Evolutionary conservation across 1,140 invertebrate genomes (phyloP), one percentile per base, ranked within the genome.

Genomic region (Manduca sexta): DNA sequence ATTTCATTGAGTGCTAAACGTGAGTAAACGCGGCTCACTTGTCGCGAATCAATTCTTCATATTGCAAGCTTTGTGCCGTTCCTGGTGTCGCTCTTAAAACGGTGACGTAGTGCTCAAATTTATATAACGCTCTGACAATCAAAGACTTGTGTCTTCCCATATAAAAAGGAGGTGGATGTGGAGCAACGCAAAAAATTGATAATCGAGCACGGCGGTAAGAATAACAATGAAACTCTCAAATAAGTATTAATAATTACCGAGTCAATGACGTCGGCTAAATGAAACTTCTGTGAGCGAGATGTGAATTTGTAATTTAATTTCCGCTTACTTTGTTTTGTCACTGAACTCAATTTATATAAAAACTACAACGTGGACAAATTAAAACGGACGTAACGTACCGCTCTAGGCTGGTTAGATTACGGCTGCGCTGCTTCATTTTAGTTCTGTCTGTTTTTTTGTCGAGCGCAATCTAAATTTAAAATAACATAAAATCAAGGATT

Each of bases 1-100:
- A 77, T 84, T 80, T 78, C 69, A 77, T 82, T 77, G 77, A 84
- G 68, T 54, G 65, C 62, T 62, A 81, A 72, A 84, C 80, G 80
- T 84, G 80, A 84, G 69, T 74, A 70, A 72, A 78, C 74, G 78
- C 64, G 37, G 47, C 47, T 52, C 63, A 64, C 59, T 65, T 69
- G 69, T 58, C 49, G 60, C 60, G 64, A 72, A 75, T 56, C 70
- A 46, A 67, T 74, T 67, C 49, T 41, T 67, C 14, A 13, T 17
- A 52, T 43, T 49, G 45, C 47, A 58, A 62, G 50, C 37, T 50
- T 49, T 45, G 38, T 29, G 44, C 18, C 12, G 30, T 18, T 40
- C 10, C 49, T 33, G 42, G 39, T 47, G 60, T 60, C 49, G 35
- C 39, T 47, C 64, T 69, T 73, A 70, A 60, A 37, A 7, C 47